These are phyloP conservation scores for Podarcis cretensis DNA, from an alignment of 2,113 vertebrate genomes.

Conservation along the genomic window DNA sequence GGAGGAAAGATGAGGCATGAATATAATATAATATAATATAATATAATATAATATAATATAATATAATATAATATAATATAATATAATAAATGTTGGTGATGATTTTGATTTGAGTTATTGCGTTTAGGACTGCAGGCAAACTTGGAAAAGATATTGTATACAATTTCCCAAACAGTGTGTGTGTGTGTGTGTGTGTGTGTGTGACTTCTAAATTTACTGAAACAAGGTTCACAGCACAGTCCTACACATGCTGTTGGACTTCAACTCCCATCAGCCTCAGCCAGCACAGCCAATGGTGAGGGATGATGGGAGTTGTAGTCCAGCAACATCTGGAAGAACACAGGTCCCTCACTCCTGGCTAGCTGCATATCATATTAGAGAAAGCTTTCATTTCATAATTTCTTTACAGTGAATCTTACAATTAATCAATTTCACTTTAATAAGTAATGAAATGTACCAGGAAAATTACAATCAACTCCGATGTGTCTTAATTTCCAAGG, in stretches of 20 bases:
- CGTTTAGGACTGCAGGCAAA: too few species aligned
- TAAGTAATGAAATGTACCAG: constrained; percentile 61
- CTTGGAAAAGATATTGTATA: neutral
- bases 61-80: too few species aligned
- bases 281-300: too few species aligned
- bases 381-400: constrained; percentile 34
- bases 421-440: constrained; percentile 10
- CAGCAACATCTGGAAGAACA: too few species aligned
- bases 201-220: neutral
- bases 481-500: constrained; percentile 66
- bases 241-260: too few species aligned
- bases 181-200: neutral
- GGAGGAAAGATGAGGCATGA: too few species aligned
- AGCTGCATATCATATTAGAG: constrained; percentile 25
- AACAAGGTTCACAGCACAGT: neutral
- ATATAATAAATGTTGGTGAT: too few species aligned
- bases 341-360: too few species aligned
- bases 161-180: neutral
- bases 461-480: constrained; percentile 57
- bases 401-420: constrained; percentile 28
- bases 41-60: too few species aligned
- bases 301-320: too few species aligned
- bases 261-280: too few species aligned
- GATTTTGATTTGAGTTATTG: neutral
- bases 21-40: too few species aligned